phyloP scores from a whole-genome alignment of 2,113 vertebrate genomes.

The Nycticryphes semicollaris region DNA sequence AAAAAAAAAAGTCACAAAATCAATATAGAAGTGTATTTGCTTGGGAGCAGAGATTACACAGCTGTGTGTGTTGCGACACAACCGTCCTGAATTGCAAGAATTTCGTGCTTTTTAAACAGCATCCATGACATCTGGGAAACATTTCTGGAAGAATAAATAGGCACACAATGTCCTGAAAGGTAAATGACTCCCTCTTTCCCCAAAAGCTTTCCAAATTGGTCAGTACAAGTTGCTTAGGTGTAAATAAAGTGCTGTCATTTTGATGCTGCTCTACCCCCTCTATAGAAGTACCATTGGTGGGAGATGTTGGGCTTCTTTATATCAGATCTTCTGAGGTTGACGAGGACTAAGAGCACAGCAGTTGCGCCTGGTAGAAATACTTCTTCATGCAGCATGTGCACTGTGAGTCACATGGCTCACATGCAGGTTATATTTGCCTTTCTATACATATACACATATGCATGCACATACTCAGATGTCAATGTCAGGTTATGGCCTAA shows the following conservation, averaged over 20 bases:
- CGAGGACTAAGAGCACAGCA: neutral
- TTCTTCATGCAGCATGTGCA: neutral
- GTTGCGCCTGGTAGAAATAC: neutral
- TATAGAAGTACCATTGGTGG: neutral
- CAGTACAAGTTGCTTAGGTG: neutral
- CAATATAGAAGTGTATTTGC: neutral
- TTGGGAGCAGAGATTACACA: neutral
- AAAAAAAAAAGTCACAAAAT: neutral
- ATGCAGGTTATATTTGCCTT: neutral
- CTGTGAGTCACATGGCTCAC: neutral
- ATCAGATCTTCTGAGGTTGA: neutral
- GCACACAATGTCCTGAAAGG: neutral
- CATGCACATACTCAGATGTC: neutral
- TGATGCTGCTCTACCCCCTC: neutral
- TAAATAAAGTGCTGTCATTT: neutral
- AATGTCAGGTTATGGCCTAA: neutral
- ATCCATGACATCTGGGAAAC: conserved; percentile 9
- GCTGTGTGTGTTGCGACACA: neutral
- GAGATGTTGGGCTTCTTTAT: neutral
- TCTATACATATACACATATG: neutral
- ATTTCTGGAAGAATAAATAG: neutral
- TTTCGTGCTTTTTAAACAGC: neutral
- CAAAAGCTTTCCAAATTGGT: neutral
- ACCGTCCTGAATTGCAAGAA: neutral
- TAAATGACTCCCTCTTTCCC: neutral